These are phyloP conservation scores for Bolborhynchus lineola DNA, from an alignment of 2,113 vertebrate genomes.

Conservation along the genomic window DNA sequence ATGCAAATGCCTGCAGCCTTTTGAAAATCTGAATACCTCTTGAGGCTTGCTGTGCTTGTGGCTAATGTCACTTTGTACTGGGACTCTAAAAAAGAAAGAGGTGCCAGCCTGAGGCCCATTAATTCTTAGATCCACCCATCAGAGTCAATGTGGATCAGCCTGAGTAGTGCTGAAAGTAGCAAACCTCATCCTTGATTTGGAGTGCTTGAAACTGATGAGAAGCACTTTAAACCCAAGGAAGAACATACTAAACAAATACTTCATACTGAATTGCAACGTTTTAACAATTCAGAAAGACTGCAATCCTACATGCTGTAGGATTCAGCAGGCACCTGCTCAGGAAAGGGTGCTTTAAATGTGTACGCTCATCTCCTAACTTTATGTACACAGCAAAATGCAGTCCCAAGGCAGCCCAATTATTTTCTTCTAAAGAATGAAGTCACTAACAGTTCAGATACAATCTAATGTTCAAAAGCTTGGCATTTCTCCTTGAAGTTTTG, in stretches of 20 bases:
- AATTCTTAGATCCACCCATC: background rate
- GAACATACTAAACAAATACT: background rate
- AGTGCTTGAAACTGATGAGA: background rate
- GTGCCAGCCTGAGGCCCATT: background rate
- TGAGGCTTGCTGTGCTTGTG: background rate
- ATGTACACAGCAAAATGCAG: background rate
- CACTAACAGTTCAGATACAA: background rate
- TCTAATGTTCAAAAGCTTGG: background rate
- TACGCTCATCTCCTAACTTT: background rate
- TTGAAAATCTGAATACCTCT: background rate
- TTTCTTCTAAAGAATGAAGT: background rate
- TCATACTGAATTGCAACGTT: background rate
- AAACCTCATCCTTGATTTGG: background rate
- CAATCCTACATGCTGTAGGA: background rate
- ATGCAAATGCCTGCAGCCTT: background rate
- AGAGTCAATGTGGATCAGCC: background rate
- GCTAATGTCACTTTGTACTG: background rate
- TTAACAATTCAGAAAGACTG: background rate
- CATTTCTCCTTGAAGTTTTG: background rate
- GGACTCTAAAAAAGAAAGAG: background rate
- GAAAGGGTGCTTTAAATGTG: background rate
- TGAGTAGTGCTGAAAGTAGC: background rate
- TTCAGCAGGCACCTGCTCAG: background rate
- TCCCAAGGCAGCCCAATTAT: background rate
- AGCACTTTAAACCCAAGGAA: background rate